Percentiles rank a stretch among this genome's conserved stretches.
Evolutionary conservation across 2,888 invertebrate genomes (phyloP).

Genomic region (Boloria selene): DNA sequence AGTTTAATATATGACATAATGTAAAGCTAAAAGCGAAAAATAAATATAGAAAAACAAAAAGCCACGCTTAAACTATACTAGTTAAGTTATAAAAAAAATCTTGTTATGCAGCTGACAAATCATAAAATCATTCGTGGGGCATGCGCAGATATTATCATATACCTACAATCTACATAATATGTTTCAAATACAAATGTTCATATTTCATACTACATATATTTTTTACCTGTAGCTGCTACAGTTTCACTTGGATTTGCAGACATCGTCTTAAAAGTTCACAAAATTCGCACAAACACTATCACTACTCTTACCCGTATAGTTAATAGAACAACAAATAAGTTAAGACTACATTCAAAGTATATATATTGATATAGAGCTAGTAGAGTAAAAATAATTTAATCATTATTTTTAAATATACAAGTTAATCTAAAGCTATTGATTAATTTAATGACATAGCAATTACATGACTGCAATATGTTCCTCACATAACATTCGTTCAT

Average conservation of each 20-base stretch:
- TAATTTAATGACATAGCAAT: conserved; percentile 1
- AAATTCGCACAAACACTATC: conserved; percentile 44
- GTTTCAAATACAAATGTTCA: no score
- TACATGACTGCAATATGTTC: conserved; percentile 25
- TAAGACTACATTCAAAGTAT: conserved; percentile 2
- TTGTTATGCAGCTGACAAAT: no score
- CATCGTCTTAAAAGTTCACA: conserved; percentile 49
- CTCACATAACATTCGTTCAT: conserved; percentile 26
- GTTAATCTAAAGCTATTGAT: conserved; percentile 3
- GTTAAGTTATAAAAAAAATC: no score
- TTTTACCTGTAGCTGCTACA: conserved; percentile 49
- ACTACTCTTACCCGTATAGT: conserved; percentile 11
- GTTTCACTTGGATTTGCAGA: conserved; percentile 58
- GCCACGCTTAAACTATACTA: no score
- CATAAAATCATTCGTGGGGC: no score
- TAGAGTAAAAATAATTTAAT: background rate
- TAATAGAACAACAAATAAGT: conserved; percentile 1
- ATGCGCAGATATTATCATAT: no score
- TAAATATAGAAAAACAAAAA: no score
- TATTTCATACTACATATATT: background rate
- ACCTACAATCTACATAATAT: no score
- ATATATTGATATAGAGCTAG: conserved; percentile 9
- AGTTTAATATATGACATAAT: no score
- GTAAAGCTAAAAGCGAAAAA: no score
- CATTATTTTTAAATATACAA: background rate